phyloP scores from a whole-genome alignment of 2,797 vertebrate species.

The Gobionotothen gibberifrons region DNA sequence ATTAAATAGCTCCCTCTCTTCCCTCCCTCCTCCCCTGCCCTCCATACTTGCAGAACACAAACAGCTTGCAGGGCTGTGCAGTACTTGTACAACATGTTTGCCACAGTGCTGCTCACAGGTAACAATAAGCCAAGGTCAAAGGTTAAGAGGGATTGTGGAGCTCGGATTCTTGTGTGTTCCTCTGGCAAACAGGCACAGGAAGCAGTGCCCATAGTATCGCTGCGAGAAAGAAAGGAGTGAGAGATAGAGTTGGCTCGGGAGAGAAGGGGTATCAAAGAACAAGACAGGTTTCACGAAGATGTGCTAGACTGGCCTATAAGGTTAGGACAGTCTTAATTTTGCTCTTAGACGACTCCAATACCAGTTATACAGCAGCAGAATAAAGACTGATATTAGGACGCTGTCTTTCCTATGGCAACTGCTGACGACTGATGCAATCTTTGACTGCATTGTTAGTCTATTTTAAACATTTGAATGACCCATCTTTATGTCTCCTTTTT shows the following conservation, averaged over 20 bases:
- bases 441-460: constrained; percentile 2
- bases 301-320: constrained; percentile 31
- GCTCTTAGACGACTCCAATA: constrained; percentile 16
- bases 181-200: constrained; percentile 72
- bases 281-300: constrained; percentile 49
- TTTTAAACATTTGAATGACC: constrained; percentile 11
- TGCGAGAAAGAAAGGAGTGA: constrained; percentile 64
- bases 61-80: constrained; percentile 83
- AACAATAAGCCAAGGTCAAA: constrained; percentile 84
- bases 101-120: constrained; percentile 83
- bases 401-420: no score
- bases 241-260: constrained; percentile 52
- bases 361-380: not conserved
- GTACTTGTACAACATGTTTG: constrained; percentile 78
- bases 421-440: not conserved
- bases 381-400: no score
- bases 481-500: constrained; percentile 7
- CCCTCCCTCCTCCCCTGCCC: constrained; percentile 80
- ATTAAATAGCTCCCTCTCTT: constrained; percentile 88
- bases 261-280: constrained; percentile 56
- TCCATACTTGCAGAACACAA: constrained; percentile 81
- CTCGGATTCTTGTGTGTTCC: constrained; percentile 74
- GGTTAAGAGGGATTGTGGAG: constrained; percentile 85
- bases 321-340: constrained; percentile 33
- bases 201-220: constrained; percentile 70